Conservation (phyloP, 2,797 vertebrate genomes). For the Smutsia gigantea region DNA sequence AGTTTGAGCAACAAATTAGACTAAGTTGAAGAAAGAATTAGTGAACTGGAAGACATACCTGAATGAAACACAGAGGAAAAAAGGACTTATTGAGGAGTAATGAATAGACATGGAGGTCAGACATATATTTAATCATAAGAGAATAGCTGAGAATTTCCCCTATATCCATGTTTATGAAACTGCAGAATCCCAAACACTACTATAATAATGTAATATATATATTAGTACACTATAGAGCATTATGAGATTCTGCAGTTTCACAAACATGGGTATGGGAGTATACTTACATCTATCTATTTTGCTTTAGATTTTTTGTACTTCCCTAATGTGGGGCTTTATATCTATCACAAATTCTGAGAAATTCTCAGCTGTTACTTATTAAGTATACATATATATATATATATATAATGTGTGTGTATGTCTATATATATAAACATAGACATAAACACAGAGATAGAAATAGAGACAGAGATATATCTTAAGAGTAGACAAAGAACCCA, state of each 20-base stretch:
- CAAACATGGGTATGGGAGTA: neutral
- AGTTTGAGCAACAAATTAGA: neutral
- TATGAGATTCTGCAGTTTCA: neutral
- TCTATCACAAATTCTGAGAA: neutral
- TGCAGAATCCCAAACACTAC: neutral
- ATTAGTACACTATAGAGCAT: neutral
- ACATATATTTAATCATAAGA: neutral
- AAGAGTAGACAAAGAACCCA: neutral
- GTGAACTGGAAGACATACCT: neutral
- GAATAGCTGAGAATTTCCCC: constrained; percentile 3
- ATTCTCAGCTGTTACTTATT: neutral
- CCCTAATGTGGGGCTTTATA: neutral
- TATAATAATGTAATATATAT: neutral
- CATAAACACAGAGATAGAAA: neutral
- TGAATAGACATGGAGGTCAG: neutral
- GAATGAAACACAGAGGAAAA: neutral
- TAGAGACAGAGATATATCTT: neutral
- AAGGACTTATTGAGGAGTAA: neutral
- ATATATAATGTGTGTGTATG: too few species aligned
- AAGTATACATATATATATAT: too few species aligned
- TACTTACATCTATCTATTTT: neutral
- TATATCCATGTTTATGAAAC: neutral
- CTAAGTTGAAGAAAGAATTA: neutral
- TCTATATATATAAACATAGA: neutral
- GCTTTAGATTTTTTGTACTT: constrained; percentile 22